Evolutionary conservation across 2,888 invertebrate genomes (phyloP), one percentile per base, ranked within the genome.

Genomic region (Oscheius onirici): DNA sequence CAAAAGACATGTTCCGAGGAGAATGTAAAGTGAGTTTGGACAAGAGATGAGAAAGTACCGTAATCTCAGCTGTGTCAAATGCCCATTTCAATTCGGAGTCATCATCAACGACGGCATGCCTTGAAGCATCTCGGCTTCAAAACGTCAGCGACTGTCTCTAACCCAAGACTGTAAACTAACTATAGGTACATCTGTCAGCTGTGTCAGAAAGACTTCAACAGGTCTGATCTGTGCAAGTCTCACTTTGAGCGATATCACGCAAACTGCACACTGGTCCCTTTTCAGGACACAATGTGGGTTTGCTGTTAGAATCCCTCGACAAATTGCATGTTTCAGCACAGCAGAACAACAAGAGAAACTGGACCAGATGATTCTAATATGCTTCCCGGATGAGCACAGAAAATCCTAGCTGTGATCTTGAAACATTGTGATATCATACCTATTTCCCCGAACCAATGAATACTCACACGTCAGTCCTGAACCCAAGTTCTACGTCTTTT

Each of bases 181-280:
- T 69, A 43, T 24, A 70, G 70, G 20, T 70, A 44, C 26, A 40
- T 52, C 51, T 70, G 70, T 40, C 22, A 43, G 13, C 17, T 70
- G 11, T 70, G 70, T 41, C 41, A 61, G 41, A 61, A 52, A 22
- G 46, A 63, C 28, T 70, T 63, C 40, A 63, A 61, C 22, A 34
- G 70, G 11, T 54, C 61, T 22, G 70, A 70, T 44, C 20, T 70
- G 51, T 70, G 63, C 54, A 70, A 70, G 22, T 13, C 51, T 10
- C 70, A 70, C 41, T 70, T 63, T 52, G 70, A 70, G 26, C n/a
- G 70, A 11, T 54, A 70, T 24, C 70, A 70, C 20, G 61, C 70
- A 5, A 20, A n/a, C n/a, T n/a, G 51, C 5, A 20, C 11, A 15
- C 26, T 15, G 40, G 11, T 44, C 13, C 63, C 63, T 11, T 70